Evolutionary conservation across 2,888 invertebrate species (phyloP), one percentile per base, ranked within the genome.

Genomic region (Diaphora mendica): DNA sequence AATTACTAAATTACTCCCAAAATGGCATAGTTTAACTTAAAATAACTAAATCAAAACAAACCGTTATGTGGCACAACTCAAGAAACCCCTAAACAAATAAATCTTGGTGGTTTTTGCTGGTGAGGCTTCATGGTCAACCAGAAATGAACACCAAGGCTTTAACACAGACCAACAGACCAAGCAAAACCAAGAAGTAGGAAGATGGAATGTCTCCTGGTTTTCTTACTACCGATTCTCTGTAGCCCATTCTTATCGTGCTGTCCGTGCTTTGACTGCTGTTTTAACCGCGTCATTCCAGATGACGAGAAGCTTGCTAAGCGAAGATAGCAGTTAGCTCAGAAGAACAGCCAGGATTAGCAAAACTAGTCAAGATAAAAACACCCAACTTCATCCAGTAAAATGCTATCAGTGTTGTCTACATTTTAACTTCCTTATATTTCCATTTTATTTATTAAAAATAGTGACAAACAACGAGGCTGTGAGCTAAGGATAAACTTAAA

Each of bases 231-330:
- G 3, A 59, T 55, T 44, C 42, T 72, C 8, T 55, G 39, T 42
- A 72, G 71, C 26, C 71, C 71, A 4, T 72, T 72, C 17, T 11
- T 72, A 9, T 72, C 71, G 23, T 72, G 71, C 17, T 72, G 71
- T 11, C 71, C 67, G 3, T 67, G 55, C 11, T 66, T 8, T 15
- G n/a, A 72, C 42, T 66, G 51, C 42, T 72, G 71, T 15, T 59
- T 72, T 13, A 30, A 59, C 20, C 17, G 7, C 42, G 20, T 59
- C 20, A 42, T 70, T 39, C 69, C 69, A 2, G 42, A 62, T 0
- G 69, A 69, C 2, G 42, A 70, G 20, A 67, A 67, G 13, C 3
- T 17, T 26, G 39, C 0, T 0, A 51, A 51, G 59, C 26, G 59
- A 2, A 17, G 3, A 55, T 55, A 55, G 35, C n/a, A 48, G 3